phyloP scores from a whole-genome alignment of 2,888 invertebrate species.

The Polietes domitor region DNA sequence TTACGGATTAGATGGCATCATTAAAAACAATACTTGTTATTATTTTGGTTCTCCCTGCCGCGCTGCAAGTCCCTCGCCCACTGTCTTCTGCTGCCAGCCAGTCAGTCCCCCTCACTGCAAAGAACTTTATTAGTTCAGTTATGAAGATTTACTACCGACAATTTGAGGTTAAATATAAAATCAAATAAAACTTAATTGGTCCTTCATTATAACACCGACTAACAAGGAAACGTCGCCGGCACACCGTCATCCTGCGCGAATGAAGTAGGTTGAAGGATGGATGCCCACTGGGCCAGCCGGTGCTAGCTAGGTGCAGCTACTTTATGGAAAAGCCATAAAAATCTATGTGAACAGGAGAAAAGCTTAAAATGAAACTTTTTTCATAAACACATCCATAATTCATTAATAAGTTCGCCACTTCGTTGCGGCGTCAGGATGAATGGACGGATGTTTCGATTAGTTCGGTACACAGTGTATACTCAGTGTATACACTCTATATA shows the following conservation, averaged over 20 bases:
- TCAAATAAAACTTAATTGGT: conserved; percentile 62
- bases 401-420: conserved; percentile 17
- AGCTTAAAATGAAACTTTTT: conserved; percentile 12
- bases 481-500: neutral
- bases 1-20: conserved; percentile 47
- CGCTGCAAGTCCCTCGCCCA: neutral
- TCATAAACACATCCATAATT: conserved; percentile 28
- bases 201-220: conserved; percentile 48
- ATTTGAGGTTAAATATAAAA: conserved; percentile 57
- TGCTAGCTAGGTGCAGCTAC: conserved; percentile 2
- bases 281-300: neutral
- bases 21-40: conserved; percentile 46
- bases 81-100: conserved; percentile 1
- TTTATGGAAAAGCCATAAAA: conserved; percentile 39
- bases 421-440: neutral
- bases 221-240: conserved; percentile 23
- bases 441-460: too few relatives aligned
- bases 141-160: conserved; percentile 50
- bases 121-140: conserved; percentile 39
- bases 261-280: neutral
- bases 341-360: conserved; percentile 9
- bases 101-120: neutral
- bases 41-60: conserved; percentile 13
- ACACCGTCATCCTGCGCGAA: neutral
- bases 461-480: too few relatives aligned